Conservation (phyloP, 2,113 vertebrate species). For the Callaeas wilsoni region DNA sequence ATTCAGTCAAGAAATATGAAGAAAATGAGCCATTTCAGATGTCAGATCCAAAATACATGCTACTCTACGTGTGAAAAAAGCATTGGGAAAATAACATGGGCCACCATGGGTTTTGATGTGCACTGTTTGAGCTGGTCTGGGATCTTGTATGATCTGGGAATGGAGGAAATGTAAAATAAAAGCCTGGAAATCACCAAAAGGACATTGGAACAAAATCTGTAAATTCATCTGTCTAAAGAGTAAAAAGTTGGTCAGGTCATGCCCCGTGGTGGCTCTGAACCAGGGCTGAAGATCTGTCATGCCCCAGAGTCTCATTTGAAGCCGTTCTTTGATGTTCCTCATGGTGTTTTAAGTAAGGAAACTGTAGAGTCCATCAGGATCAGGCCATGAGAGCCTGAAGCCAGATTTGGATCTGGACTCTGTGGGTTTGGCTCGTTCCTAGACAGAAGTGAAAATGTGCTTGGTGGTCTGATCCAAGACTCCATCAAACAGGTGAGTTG, state of each 20-base stretch:
- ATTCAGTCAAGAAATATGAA: neutral
- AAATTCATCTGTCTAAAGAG: neutral
- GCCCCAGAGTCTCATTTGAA: neutral
- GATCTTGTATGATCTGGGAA: neutral
- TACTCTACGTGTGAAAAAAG: neutral
- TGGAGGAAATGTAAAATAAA: neutral
- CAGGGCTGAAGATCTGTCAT: neutral
- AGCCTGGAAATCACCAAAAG: neutral
- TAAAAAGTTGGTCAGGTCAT: neutral
- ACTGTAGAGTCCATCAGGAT: neutral
- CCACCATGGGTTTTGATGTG: neutral
- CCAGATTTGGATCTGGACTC: neutral
- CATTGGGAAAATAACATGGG: neutral
- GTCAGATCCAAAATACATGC: neutral
- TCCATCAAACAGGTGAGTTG: constrained; percentile 53
- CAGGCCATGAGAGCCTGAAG: neutral
- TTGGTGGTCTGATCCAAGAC: constrained; percentile 30
- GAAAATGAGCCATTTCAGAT: neutral
- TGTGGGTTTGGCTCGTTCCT: constrained; percentile 30
- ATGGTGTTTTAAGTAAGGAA: neutral
- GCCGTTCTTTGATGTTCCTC: neutral
- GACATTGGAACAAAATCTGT: neutral
- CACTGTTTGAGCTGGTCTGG: neutral
- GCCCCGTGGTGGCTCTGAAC: neutral
- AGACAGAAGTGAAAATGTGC: neutral